Percentiles rank a stretch among this genome's conserved stretches.
Conservation (phyloP, 2,888 invertebrate species). For the Ochropleura plecta region DNA sequence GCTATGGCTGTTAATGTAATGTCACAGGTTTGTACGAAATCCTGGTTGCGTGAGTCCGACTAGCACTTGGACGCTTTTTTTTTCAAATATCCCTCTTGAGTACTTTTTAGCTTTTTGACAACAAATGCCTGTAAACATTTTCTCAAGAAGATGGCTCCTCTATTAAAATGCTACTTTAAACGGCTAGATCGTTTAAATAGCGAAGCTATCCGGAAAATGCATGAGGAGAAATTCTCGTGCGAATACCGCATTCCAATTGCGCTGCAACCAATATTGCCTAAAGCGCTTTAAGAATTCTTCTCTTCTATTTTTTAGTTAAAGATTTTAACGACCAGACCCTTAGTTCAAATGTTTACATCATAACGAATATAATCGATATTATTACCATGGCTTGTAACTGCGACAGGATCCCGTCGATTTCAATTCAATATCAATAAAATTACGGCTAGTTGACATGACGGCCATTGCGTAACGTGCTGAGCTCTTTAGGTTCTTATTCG, state of each 20-base stretch:
- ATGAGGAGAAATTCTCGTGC: slow-evolving; percentile 38
- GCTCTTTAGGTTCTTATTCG: background rate
- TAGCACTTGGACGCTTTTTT: too few species aligned
- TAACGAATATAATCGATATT: background rate
- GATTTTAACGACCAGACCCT: background rate
- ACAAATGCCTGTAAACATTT: slow-evolving; percentile 4
- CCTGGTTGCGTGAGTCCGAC: too few species aligned
- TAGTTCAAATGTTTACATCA: background rate
- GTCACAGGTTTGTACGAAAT: too few species aligned
- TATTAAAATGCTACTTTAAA: slow-evolving; percentile 18
- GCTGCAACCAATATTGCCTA: slow-evolving; percentile 15
- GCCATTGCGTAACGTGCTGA: background rate
- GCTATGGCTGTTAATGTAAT: too few species aligned
- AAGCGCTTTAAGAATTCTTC: slow-evolving; percentile 19
- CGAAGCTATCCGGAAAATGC: slow-evolving; percentile 40
- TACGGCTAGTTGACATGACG: background rate
- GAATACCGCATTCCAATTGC: slow-evolving; percentile 36
- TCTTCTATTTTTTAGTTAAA: background rate
- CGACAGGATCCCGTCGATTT: background rate
- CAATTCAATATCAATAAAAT: slow-evolving; percentile 4
- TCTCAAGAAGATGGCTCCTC: slow-evolving; percentile 5
- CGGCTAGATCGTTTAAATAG: slow-evolving; percentile 8
- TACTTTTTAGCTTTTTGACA: background rate
- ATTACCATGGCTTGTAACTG: background rate
- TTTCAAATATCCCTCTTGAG: background rate